Conservation (phyloP, 64 coral and sea anemone genomes). For the Platygyra sinensis region DNA sequence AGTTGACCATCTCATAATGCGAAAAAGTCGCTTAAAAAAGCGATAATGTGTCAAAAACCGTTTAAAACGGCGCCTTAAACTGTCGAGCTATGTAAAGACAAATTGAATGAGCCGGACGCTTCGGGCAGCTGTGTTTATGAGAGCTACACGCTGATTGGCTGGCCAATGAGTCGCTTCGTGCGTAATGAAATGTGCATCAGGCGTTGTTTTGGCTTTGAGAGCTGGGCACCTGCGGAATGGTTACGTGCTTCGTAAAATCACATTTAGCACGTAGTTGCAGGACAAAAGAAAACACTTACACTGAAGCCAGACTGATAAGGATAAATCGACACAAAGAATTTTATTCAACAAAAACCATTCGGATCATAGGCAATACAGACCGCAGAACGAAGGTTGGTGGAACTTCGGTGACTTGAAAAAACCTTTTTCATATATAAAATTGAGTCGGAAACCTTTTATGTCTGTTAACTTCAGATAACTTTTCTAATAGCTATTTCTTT, state of each 20-base stretch:
- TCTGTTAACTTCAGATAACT: too few relatives aligned
- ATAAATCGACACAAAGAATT: not conserved
- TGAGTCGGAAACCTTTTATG: too few relatives aligned
- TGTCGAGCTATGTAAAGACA: conserved; percentile 2
- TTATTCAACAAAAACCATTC: not conserved
- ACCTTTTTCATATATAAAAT: too few relatives aligned
- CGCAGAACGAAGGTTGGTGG: not conserved
- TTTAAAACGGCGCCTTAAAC: not conserved
- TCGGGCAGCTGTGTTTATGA: conserved; percentile 20
- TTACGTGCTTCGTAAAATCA: not conserved
- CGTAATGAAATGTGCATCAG: not conserved
- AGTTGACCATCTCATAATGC: not conserved
- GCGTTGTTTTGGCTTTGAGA: not conserved
- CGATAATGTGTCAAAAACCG: not conserved
- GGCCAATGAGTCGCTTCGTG: not conserved
- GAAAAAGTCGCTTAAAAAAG: not conserved
- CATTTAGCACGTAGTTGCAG: not conserved
- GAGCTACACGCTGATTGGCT: not conserved
- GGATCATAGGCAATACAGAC: not conserved
- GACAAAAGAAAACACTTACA: not conserved
- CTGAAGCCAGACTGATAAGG: not conserved
- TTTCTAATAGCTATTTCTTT: too few relatives aligned
- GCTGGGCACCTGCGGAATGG: conserved; percentile 2
- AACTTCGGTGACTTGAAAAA: too few relatives aligned
- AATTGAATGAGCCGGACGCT: not conserved